Percentiles rank a stretch among this genome's conserved stretches.
Conservation (phyloP, 1,140 invertebrate genomes). For the Centruroides vittatus region DNA sequence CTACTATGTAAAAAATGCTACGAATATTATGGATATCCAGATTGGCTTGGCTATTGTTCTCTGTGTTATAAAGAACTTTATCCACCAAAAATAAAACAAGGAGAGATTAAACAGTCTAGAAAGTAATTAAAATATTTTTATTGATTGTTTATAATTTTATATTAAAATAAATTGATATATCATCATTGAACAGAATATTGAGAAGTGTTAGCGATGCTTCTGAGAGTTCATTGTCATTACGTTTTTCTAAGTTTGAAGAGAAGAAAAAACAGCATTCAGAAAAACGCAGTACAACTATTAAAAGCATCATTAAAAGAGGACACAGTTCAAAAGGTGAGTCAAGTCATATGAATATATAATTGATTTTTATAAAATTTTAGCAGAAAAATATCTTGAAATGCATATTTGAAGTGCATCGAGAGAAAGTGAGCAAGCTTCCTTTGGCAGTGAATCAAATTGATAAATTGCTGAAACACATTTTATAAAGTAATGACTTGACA, state of each 20-base stretch:
- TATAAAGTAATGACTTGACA: too few relatives aligned
- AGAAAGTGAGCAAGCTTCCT: too few relatives aligned
- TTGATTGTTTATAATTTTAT: too few relatives aligned
- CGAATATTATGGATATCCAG: conserved; percentile 90
- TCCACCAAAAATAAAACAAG: conserved; percentile 1
- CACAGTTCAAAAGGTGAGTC: conserved; percentile 27
- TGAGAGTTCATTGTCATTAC: conserved; percentile 23
- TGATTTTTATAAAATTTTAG: too few relatives aligned
- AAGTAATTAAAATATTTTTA: too few relatives aligned
- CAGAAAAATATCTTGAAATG: too few relatives aligned
- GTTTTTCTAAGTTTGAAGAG: conserved; percentile 71
- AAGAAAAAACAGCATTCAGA: conserved; percentile 68
- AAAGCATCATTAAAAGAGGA: conserved; percentile 60
- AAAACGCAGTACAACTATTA: conserved; percentile 62
- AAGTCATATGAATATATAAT: too few relatives aligned
- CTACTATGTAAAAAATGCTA: conserved; percentile 90
- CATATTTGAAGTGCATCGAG: too few relatives aligned
- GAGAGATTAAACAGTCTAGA: too few relatives aligned
- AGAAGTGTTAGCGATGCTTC: conserved; percentile 22
- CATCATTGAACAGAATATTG: conserved; percentile 16
- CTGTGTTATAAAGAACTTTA: conserved; percentile 48
- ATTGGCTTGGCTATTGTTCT: conserved; percentile 94
- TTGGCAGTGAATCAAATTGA: too few relatives aligned
- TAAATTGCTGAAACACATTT: too few relatives aligned
- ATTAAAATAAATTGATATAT: too few relatives aligned